Base-by-base conservation (phyloP, 2,113 vertebrate genomes). In the Tapirus terrestris region DNA sequence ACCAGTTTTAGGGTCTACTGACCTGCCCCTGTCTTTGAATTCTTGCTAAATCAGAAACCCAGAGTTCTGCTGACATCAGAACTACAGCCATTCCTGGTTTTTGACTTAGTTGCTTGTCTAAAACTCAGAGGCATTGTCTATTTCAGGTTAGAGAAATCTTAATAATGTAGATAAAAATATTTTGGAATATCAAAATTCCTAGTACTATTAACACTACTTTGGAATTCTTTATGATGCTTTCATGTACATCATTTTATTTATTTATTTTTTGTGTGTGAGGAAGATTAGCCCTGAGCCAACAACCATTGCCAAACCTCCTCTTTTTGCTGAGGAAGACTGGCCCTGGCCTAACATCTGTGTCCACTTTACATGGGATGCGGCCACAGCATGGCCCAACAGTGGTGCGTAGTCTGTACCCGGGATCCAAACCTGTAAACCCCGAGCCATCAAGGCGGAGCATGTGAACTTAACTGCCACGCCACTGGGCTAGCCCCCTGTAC, bases 161-260 rank as follows among this genome's bases (percentile, higher is more conserved):
- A 89, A 89, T 81, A 91, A 83, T 73, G 6, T 16, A 51, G 27
- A 93, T 63, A n/a, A 72, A 95, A 60, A 61, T 45, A 94, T 91
- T 89, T 27, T 91, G 73, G 27, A 65, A 92, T 79, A 92, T 75
- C 48, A 88, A 81, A 77, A 79, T 84, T 94, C n/a, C 29, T 48
- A 70, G 51, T 89, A 67, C 25, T 80, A 72, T 76, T 48, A 95
- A 39, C 12, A 91, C 8, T 61, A 68, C 39, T 86, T 89, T 73
- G 11, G 61, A 48, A n/a, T 94, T 98, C 53, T 36, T 58, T 36
- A 72, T 43, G 48, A 93, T 86, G 12, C 31, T 91, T 94, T 95
- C 27, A 53, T 29, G 13, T 14, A 73, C 4, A 75, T 72, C n/a
- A 60, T 67, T 79, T 91, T 77, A 91, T 79, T 88, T 77, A 61